A percentile compares a stretch with the other conserved stretches of the same genome.
These are phyloP conservation scores for Ophioderma brevispina DNA, from an alignment of 35 echinoderm and acorn worm species.

Conservation along the genomic window DNA sequence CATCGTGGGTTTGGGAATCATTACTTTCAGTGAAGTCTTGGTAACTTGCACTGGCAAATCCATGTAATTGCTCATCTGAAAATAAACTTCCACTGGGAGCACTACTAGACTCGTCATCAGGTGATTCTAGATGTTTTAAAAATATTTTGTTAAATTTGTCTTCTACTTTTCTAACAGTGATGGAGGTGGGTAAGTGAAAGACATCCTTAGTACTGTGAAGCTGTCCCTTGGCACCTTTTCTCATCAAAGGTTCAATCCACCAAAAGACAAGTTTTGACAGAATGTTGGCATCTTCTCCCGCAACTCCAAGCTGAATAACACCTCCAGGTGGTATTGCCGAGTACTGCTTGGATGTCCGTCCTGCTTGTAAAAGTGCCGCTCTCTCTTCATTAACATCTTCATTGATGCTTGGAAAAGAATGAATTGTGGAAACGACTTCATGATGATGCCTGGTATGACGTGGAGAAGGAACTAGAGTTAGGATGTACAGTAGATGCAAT, in stretches of 20 bases:
- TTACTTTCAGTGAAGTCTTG: background rate
- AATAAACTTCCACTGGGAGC: background rate
- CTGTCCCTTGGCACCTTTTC: slow-evolving; percentile 78
- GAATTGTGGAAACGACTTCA: slow-evolving; percentile 23
- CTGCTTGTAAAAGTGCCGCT: slow-evolving; percentile 15
- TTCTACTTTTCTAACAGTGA: slow-evolving; percentile 55
- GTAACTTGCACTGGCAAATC: background rate
- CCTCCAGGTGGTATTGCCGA: slow-evolving; percentile 8
- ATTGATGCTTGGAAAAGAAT: slow-evolving; percentile 73
- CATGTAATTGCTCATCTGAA: slow-evolving; percentile 12
- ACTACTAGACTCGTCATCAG: background rate
- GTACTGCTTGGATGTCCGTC: slow-evolving; percentile 7
- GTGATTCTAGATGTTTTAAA: background rate
- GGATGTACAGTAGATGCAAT: slow-evolving; percentile 67
- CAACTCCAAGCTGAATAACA: slow-evolving; percentile 65
- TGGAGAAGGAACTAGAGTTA: slow-evolving; percentile 64
- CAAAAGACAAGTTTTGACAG: slow-evolving; percentile 70
- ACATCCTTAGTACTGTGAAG: slow-evolving; percentile 72
- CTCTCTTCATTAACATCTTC: slow-evolving; percentile 64
- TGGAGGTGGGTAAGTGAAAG: slow-evolving; percentile 72
- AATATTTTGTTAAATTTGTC: slow-evolving; percentile 57
- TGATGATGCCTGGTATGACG: slow-evolving; percentile 48
- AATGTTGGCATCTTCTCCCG: slow-evolving; percentile 72
- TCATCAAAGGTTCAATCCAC: slow-evolving; percentile 91
- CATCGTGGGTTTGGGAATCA: slow-evolving; percentile 7